Evolutionary conservation across 1,140 invertebrate genomes (phyloP).

Genomic region (Patella vulgata): DNA sequence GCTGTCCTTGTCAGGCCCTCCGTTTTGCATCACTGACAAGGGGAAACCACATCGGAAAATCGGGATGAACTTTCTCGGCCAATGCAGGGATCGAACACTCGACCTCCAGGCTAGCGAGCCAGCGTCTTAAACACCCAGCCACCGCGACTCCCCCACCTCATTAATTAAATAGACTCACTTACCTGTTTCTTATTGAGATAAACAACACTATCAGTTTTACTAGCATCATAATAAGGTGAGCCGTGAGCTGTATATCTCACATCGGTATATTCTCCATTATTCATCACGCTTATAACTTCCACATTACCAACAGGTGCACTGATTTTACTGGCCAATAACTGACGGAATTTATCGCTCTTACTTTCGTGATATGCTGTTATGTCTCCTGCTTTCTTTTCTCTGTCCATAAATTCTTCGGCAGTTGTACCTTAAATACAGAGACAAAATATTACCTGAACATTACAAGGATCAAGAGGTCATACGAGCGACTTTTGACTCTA

Average conservation of each 20-base stretch:
- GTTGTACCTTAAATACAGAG: slow-evolving; percentile 77
- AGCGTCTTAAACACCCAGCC: too few species aligned
- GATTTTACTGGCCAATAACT: slow-evolving; percentile 85
- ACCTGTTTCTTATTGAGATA: slow-evolving; percentile 91
- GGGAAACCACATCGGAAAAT: too few species aligned
- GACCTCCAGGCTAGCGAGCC: too few species aligned
- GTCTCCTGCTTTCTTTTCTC: not conserved
- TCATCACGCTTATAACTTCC: slow-evolving; percentile 89
- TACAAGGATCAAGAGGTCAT: not conserved
- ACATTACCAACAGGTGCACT: slow-evolving; percentile 85
- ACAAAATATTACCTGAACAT: not conserved
- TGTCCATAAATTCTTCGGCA: slow-evolving; percentile 90
- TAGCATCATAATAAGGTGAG: slow-evolving; percentile 94
- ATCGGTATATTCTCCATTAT: slow-evolving; percentile 70
- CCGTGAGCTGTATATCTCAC: slow-evolving; percentile 94
- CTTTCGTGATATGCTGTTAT: slow-evolving; percentile 76
- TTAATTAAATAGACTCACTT: too few species aligned
- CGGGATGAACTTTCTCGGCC: too few species aligned
- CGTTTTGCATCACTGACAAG: too few species aligned
- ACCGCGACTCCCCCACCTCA: too few species aligned
- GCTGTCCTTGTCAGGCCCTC: too few species aligned
- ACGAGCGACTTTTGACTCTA: too few species aligned
- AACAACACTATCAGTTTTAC: slow-evolving; percentile 92
- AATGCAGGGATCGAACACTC: too few species aligned
- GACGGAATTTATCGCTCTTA: slow-evolving; percentile 87